phyloP scores from a whole-genome alignment of 2,113 vertebrate species.

The Sapajus apella region DNA sequence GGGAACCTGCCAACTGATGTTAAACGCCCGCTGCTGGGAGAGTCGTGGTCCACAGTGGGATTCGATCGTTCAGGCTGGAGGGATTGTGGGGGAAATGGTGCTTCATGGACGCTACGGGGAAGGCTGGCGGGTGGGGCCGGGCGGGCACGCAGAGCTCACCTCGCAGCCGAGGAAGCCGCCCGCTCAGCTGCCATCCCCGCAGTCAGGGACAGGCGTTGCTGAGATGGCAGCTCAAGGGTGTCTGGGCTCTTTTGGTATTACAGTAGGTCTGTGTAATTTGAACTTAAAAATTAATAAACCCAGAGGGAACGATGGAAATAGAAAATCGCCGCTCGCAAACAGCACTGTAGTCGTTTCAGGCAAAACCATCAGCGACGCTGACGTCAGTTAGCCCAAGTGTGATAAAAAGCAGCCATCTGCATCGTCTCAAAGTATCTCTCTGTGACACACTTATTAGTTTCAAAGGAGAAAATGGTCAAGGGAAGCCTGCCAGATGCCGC shows the following conservation, averaged over 20 bases:
- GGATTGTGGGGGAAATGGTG: neutral
- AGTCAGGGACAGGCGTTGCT: fast-evolving
- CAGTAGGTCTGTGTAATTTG: neutral
- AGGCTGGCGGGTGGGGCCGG: fast-evolving
- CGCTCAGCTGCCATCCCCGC: fast-evolving
- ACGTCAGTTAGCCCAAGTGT: fast-evolving
- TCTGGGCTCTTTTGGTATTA: neutral
- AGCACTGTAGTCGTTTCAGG: fast-evolving
- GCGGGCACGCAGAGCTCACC: fast-evolving
- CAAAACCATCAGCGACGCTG: fast-evolving
- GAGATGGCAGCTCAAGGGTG: neutral
- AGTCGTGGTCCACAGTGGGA: neutral
- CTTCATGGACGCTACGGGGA: neutral
- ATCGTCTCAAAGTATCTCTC: fast-evolving
- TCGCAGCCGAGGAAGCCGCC: fast-evolving
- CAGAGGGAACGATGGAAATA: neutral
- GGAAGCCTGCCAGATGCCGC: neutral
- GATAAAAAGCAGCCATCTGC: fast-evolving
- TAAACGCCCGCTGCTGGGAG: neutral
- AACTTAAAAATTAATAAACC: neutral
- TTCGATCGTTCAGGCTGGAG: neutral
- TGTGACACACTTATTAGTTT: fast-evolving
- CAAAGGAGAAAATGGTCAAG: no score
- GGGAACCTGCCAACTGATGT: neutral
- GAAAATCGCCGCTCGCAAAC: fast-evolving